Evolutionary conservation across 2,888 invertebrate species (phyloP), one percentile per base, ranked within the genome.

Genomic region (Aphidius colemani): DNA sequence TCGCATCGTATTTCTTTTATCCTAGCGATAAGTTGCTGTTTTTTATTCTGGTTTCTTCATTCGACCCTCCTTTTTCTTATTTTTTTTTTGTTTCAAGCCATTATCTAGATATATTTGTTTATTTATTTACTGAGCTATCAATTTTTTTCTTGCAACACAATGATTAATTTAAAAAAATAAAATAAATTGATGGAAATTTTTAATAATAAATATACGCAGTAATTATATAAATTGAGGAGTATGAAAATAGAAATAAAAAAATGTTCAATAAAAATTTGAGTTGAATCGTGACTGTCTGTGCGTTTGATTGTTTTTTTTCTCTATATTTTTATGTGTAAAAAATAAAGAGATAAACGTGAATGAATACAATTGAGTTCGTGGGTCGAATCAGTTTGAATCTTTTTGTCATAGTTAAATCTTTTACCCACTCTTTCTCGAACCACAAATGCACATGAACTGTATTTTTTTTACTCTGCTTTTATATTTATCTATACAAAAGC

Each of bases 1-100:
- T 45, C 57, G 57, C 57, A 45, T 13, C 9, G 57, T 46, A 45
- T 57, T 45, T 39, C 45, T 46, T 57, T 39, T 57, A 46, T 39
- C 46, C 18, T 46, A 39, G 10, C 57, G 57, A 57, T 57, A 48
- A 46, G 30, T 57, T 57, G 39, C 30, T 57, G 7, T 30, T 10
- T 45, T 46, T 57, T 46, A 46, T 46, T 57, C 39, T n/a, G 40
- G n/a, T 53, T 53, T 53, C 11, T 53, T 7, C 51, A 7, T n/a
- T 39, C 39, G 7, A 11, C 39, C 39, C 9, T 10, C 40, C 43
- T 11, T 39, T 7, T 48, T n/a, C 5, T 13, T 48, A 11, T 48
- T 48, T 48, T 48, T 48, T 8, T 13, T 13, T 13, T n/a, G n/a
- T 48, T 48, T 48, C 48, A 7, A 48, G 30, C 30, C 5, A 30